These are phyloP conservation scores for Anolis carolinensis DNA, from an alignment of 2,113 vertebrate species.

Conservation along the genomic window DNA sequence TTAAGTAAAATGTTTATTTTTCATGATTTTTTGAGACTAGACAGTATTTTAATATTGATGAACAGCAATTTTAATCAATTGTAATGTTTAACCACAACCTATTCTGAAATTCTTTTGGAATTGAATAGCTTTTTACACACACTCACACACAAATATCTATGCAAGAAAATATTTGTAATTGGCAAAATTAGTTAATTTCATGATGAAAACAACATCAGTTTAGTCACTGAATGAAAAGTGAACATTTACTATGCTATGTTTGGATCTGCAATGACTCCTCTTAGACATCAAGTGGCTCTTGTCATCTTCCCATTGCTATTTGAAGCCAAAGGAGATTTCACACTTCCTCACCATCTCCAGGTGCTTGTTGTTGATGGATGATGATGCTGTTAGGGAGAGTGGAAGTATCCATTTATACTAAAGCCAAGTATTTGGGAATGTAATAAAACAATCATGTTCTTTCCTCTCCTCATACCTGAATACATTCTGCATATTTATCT, in stretches of 20 bases:
- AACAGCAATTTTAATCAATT: neutral
- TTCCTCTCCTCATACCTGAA: neutral
- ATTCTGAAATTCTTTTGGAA: neutral
- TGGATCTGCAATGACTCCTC: neutral
- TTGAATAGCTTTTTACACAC: too few species aligned
- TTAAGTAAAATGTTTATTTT: neutral
- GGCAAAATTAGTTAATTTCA: neutral
- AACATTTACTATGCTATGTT: neutral
- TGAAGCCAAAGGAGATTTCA: too few species aligned
- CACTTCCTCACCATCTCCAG: too few species aligned
- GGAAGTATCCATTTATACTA: neutral
- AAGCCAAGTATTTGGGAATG: neutral
- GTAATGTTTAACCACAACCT: neutral
- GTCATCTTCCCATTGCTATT: too few species aligned
- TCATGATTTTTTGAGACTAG: neutral
- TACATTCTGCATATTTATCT: neutral
- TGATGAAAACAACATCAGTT: neutral
- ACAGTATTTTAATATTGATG: neutral
- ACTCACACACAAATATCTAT: neutral
- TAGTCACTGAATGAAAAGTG: neutral
- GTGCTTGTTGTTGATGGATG: neutral
- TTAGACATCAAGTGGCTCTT: slow-evolving; percentile 3
- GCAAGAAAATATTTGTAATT: neutral
- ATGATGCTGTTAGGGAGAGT: neutral
- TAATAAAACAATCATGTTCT: neutral